A percentile compares a stretch with the other conserved stretches of the same genome.
Evolutionary conservation across 2,797 vertebrate species (phyloP).

Genomic region (Poecile montanus): DNA sequence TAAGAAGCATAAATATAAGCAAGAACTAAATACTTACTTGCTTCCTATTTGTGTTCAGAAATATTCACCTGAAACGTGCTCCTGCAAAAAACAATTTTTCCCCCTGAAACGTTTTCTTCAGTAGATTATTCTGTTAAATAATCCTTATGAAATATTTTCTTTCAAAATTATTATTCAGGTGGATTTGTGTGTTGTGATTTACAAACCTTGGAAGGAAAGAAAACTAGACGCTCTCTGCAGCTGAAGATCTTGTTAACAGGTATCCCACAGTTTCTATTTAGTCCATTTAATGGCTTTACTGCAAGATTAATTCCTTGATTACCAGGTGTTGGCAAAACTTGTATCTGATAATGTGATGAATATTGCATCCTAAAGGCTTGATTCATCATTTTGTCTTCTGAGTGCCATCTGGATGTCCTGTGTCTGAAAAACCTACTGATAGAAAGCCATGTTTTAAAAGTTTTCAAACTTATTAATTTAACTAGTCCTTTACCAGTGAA

Average conservation of each 20-base stretch:
- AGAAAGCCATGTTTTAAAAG: background rate
- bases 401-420: conserved; percentile 47
- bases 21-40: background rate
- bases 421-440: background rate
- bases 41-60: background rate
- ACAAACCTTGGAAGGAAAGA: conserved; percentile 7
- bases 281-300: conserved; percentile 42
- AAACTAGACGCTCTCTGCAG: background rate
- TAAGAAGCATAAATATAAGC: background rate
- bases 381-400: conserved; percentile 30
- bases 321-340: conserved; percentile 55
- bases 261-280: conserved; percentile 45
- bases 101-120: background rate
- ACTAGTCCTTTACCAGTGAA: background rate
- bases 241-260: conserved; percentile 45
- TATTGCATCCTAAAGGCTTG: conserved; percentile 44
- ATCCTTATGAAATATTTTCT: background rate
- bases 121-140: background rate
- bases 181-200: background rate
- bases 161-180: background rate
- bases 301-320: conserved; percentile 54
- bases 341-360: conserved; percentile 45
- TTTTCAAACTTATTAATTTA: background rate
- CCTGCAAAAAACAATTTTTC: background rate
- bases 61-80: background rate